These are phyloP conservation scores for Himalopsyche anomala DNA, from an alignment of 2,888 invertebrate genomes.

Conservation along the genomic window DNA sequence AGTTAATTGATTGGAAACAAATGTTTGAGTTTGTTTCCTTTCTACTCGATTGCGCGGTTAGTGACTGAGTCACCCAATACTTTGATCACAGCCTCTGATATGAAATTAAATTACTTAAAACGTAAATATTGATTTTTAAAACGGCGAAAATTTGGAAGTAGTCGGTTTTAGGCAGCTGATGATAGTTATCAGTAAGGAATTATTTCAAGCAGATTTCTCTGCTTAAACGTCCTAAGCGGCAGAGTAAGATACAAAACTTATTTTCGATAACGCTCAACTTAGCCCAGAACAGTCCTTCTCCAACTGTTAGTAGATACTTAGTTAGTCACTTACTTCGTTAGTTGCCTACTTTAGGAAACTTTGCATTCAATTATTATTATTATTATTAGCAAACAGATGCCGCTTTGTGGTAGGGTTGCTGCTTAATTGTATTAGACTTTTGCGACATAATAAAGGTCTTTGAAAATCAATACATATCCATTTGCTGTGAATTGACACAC, in stretches of 20 bases:
- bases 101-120: no score
- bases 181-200: neutral
- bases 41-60: no score
- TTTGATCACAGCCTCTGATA: no score
- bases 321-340: slow-evolving; percentile 10
- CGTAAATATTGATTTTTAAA: no score
- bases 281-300: slow-evolving; percentile 23
- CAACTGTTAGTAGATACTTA: slow-evolving; percentile 31
- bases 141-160: no score
- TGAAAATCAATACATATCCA: neutral
- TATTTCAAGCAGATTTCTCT: neutral
- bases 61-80: no score
- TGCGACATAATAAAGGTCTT: slow-evolving; percentile 2
- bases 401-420: slow-evolving; percentile 9
- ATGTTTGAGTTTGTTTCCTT: no score
- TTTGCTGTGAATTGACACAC: no score
- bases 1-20: no score
- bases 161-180: neutral
- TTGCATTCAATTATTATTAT: slow-evolving; percentile 31
- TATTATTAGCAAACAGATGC: slow-evolving; percentile 26
- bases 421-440: slow-evolving; percentile 24
- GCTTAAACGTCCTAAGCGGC: slow-evolving; percentile 14
- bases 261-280: slow-evolving; percentile 20
- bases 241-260: slow-evolving; percentile 1
- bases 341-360: slow-evolving; percentile 9